Base-by-base conservation (phyloP, 2,888 invertebrate genomes). In the Pandemis cinnamomeana region DNA sequence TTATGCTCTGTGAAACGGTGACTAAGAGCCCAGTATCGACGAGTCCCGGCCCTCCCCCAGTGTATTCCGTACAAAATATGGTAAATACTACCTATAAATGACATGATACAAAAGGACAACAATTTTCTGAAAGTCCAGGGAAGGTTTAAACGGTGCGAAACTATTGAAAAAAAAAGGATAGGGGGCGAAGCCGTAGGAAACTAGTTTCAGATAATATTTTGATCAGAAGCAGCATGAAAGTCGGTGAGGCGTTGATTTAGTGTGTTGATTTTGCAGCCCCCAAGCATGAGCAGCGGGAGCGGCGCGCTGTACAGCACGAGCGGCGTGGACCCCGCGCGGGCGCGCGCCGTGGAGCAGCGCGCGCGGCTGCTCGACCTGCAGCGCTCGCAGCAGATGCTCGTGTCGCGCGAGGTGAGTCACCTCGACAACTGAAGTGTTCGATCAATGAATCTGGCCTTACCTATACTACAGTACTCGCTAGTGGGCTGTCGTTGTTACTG, bases 1-100 rank as follows among this genome's bases (percentile, higher is more conserved):
- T 99, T 84, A 99, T 99, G 98, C 97, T 96, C 83, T 97, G 96
- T 84, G 98, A 98, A 89, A 95, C 95, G 75, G 95, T 94, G 7
- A 95, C 96, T 72, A 96, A 96, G 87, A 95, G 95, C 81, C 96
- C 96, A 73, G 87, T 88, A 76, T 87, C 91, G 41, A 85, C 91
- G 6, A 91, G 91, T 75, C 89, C 91, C 4, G 95, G 95, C 72
- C 95, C 95, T 48, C 95, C 96, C 70, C 95, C 96, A 55, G 95
- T 95, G 62, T 96, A 96, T 86, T 94, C 95, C 36, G 90, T 87
- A 61, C 90, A 89, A 79, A 94, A 95, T 80, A 94, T 95, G 85
- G 95, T 95, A 89, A 91, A 89, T 84, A 36, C 27, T 36, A 4
- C 27, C 2, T 27, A 1, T 27, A 27, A 27, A 27, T 27, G 2